These are phyloP conservation scores for Bombus ignitus DNA, from an alignment of 1,140 invertebrate species.

Conservation along the genomic window DNA sequence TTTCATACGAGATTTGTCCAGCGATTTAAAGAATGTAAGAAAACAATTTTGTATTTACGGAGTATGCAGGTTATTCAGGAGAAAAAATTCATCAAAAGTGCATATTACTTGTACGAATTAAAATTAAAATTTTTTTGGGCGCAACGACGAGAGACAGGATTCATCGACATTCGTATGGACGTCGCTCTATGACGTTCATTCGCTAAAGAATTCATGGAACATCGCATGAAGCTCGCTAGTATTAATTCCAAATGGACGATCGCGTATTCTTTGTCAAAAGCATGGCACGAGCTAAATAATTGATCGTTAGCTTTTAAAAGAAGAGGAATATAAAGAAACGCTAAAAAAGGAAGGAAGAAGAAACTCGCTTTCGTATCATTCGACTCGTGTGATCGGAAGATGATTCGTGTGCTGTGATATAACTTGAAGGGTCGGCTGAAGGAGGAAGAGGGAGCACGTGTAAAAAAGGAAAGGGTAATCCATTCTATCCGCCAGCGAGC, in stretches of 20 bases:
- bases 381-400: too few relatives aligned
- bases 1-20: neutral
- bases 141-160: neutral
- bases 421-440: neutral
- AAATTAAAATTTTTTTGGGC: constrained; percentile 19
- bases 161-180: neutral
- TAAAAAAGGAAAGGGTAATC: constrained; percentile 10
- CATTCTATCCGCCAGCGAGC: neutral
- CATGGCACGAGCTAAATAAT: neutral
- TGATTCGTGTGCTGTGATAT: neutral
- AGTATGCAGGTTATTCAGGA: neutral
- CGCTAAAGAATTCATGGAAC: constrained; percentile 25
- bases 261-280: neutral
- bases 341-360: neutral
- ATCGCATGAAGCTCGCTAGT: neutral
- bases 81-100: neutral
- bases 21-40: neutral
- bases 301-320: neutral
- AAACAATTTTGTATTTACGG: neutral
- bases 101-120: neutral
- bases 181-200: neutral
- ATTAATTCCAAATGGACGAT: constrained; percentile 19
- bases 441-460: neutral
- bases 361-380: neutral
- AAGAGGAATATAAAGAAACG: neutral